phyloP scores from a whole-genome alignment of 1,140 invertebrate species.

The Archivesica marissinica region DNA sequence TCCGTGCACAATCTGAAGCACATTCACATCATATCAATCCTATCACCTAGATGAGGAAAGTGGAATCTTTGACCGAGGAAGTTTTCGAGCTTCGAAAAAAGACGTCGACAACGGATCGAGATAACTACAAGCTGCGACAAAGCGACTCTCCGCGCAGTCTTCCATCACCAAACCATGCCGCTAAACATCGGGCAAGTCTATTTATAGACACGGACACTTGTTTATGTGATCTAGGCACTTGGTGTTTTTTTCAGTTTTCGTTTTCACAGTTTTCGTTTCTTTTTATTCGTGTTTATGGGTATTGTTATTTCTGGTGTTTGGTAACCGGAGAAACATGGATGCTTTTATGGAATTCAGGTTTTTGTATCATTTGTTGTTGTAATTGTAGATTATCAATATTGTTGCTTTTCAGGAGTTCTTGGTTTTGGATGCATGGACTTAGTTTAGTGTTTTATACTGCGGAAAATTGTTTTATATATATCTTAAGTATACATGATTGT shows the following conservation, averaged over 20 bases:
- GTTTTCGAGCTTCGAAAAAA: slow-evolving; percentile 51
- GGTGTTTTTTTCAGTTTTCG: background rate
- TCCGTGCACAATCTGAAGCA: too few species aligned
- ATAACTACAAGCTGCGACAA: slow-evolving; percentile 58
- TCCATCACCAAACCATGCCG: background rate
- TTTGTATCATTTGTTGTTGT: too few species aligned
- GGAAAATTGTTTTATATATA: too few species aligned
- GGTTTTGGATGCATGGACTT: too few species aligned
- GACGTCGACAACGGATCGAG: slow-evolving; percentile 38
- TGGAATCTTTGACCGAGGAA: slow-evolving; percentile 57
- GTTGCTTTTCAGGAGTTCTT: too few species aligned
- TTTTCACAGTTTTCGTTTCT: background rate
- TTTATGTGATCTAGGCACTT: slow-evolving; percentile 34
- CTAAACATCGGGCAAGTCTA: slow-evolving; percentile 42
- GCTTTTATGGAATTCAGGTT: too few species aligned
- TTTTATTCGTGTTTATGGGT: too few species aligned
- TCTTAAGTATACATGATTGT: too few species aligned
- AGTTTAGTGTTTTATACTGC: too few species aligned
- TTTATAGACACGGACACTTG: slow-evolving; percentile 49
- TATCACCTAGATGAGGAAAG: slow-evolving; percentile 58
- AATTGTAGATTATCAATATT: too few species aligned
- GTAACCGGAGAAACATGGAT: too few species aligned
- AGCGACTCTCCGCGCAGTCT: background rate
- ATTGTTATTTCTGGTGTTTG: too few species aligned
- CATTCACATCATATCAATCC: background rate